Evolutionary conservation across 1,140 invertebrate genomes (phyloP), one percentile per base, ranked within the genome.

Genomic region (Drosophila busckii): DNA sequence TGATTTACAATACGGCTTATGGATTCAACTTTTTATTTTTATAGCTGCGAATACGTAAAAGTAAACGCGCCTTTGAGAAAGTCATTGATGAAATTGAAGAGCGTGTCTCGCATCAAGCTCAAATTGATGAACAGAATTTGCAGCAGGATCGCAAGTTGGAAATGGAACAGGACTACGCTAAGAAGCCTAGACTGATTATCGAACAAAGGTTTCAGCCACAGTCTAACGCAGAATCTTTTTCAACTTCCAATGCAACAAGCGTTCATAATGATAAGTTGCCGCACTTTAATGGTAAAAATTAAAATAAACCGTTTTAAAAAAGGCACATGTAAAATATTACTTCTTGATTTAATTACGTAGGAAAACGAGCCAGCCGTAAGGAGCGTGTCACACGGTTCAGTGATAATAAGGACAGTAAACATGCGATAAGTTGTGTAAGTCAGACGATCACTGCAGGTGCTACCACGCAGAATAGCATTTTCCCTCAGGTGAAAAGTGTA

Each of bases 381-480:
- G 85, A 87, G 35, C 63, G 85, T 1, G 85, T 78, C 3, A 85
- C 85, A 0, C 76, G 85, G 6, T 87, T 87, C 15, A 87, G 85
- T 45, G 85, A 86, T 59, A 85, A 85, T 15, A 85, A 87, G 35
- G 85, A 87, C 10, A 62, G 69, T 7, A 86, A 83, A 50, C 55
- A 54, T n/a, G 20, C 28, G 3, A 62, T 41, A 5, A 66, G 38
- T n/a, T 86, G 62, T 41, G 61, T 84, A 0, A 64, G 61, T 17
- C 73, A 85, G 28, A 64, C 85, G 22, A 59, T 67, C 22, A 53
- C 53, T n/a, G 13, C 50, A 0, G 23, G 52, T 4, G 8, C 53
- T 9, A 40, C 25, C 9, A 2, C n/a, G 15, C 31, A 42, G 9
- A n/a, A 12, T 31, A 66, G 22, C n/a, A 28, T 46, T 2, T 25